Evolutionary conservation across 2,888 invertebrate species (phyloP), one percentile per base, ranked within the genome.

Genomic region (Morpho deidamia): DNA sequence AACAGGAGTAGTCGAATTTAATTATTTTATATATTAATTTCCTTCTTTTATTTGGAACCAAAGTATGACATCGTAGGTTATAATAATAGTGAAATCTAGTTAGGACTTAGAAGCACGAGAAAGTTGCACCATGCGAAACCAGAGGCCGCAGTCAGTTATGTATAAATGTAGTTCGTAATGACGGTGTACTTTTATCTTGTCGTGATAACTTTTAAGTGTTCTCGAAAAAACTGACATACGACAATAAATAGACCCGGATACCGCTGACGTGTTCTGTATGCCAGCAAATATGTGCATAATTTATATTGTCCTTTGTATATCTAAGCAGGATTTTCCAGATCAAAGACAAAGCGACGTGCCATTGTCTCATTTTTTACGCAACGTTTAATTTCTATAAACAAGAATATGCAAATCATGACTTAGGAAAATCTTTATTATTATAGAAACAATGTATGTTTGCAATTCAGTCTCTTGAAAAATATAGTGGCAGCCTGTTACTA

Each of bases 361-460:
- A 54, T 54, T 54, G 50, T 54, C 10, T 48, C 40, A n/a, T 48
- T 57, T 37, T 42, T 35, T 35, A 32, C 49, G 42, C 11, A 39
- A 53, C 38, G 23, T 44, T 46, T 59, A 53, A 57, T 62, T 61
- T 48, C 59, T 55, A 51, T 48, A 41, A 40, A 39, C 59, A 55
- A 50, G 54, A 53, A 39, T 60, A 57, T 61, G 59, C 55, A 53
- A 59, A 61, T 56, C 11, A 12, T 11, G 47, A 46, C 44, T 59
- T 50, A 50, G 61, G 55, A 59, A 61, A 61, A 48, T 53, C 53
- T 12, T 34, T 8, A 7, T 40, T 46, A 35, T n/a, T 14, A 7
- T 14, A n/a, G 35, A 34, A 45, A 34, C 35, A 37, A n/a, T 12
- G 7, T n/a, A 9, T 7, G 35, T 10, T n/a, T 35, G 37, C 9